Conservation (phyloP, 2,797 vertebrate genomes). For the Trachurus trachurus region DNA sequence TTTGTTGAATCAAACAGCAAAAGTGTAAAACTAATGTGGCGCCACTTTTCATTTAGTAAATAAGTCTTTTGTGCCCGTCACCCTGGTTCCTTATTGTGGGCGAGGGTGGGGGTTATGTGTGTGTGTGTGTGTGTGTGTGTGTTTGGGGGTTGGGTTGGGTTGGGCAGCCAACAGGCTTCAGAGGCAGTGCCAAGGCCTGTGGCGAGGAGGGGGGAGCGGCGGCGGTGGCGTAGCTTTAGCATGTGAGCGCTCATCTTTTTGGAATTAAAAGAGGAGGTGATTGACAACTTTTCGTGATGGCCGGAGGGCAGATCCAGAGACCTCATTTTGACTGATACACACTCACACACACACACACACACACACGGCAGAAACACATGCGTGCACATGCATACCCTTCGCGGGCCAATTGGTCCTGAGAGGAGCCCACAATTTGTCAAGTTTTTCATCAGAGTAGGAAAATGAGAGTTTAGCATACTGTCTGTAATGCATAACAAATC, state of each 20-base stretch:
- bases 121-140: neutral
- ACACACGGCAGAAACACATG: constrained; percentile 40
- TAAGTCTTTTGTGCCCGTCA: constrained; percentile 61
- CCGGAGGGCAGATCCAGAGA: constrained; percentile 53
- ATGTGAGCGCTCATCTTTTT: constrained; percentile 66
- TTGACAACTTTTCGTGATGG: constrained; percentile 65
- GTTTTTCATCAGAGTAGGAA: constrained; percentile 63
- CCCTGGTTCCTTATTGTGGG: constrained; percentile 54
- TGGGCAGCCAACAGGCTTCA: constrained; percentile 47
- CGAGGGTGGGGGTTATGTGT: neutral
- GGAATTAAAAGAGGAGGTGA: constrained; percentile 69
- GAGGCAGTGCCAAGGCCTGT: constrained; percentile 59
- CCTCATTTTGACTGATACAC: constrained; percentile 49
- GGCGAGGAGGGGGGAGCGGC: neutral
- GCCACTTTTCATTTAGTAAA: constrained; percentile 78
- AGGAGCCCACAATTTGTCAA: constrained; percentile 64
- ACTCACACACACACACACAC: constrained; percentile 29
- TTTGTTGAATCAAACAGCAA: constrained; percentile 77
- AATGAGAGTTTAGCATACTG: constrained; percentile 52
- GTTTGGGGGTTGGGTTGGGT: neutral
- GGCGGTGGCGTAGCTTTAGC: constrained; percentile 32
- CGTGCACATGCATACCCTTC: constrained; percentile 32
- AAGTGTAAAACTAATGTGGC: constrained; percentile 76
- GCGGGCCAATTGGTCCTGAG: constrained; percentile 39
- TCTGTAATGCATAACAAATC: constrained; percentile 65